These are phyloP conservation scores for Rhinopomastus cyanomelas DNA, from an alignment of 2,113 vertebrate species.

Conservation along the genomic window DNA sequence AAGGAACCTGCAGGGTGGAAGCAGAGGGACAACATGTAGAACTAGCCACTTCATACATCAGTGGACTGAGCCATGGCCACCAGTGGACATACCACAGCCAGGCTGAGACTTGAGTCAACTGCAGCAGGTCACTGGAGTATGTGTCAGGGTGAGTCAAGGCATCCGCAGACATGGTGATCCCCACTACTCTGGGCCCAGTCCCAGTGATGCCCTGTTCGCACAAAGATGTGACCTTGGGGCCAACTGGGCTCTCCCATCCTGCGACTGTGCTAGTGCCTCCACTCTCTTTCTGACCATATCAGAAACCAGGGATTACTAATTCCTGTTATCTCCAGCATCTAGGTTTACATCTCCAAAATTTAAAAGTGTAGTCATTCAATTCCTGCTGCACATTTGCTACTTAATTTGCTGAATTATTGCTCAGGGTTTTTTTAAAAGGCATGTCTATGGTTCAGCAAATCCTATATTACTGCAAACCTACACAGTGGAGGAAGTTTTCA, in stretches of 20 bases:
- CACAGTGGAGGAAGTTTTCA: neutral
- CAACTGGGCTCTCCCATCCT: accelerated
- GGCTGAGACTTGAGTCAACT: neutral
- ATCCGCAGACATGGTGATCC: neutral
- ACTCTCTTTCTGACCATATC: neutral
- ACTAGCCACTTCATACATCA: accelerated
- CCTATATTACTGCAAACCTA: neutral
- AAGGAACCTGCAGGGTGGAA: neutral
- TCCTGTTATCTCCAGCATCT: neutral
- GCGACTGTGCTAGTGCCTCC: neutral
- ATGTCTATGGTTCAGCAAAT: neutral
- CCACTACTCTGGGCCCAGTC: accelerated
- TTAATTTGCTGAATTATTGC: neutral
- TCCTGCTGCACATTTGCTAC: neutral
- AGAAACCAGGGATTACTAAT: neutral
- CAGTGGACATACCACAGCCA: too few species aligned
- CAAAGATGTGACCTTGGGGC: neutral
- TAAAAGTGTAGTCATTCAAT: neutral
- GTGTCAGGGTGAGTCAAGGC: accelerated
- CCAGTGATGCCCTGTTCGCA: accelerated
- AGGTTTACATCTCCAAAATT: neutral
- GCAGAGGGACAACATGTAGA: accelerated
- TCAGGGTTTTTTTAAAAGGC: neutral
- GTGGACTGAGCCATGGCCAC: accelerated
- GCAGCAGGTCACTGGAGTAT: accelerated